phyloP scores from a whole-genome alignment of 2,888 invertebrate species.

The Eurytoma adleriae region DNA sequence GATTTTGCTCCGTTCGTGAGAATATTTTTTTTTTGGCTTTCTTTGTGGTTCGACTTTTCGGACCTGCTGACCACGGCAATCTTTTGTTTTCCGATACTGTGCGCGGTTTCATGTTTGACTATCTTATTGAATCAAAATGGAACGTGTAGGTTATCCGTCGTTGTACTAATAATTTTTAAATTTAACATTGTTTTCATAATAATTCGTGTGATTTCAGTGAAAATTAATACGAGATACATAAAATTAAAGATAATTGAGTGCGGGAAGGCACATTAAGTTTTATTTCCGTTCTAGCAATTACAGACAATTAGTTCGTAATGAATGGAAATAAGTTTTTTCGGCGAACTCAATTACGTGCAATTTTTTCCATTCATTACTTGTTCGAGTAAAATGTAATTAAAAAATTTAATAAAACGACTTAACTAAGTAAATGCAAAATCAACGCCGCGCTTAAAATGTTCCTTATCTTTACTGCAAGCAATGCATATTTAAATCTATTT shows the following conservation, averaged over 20 bases:
- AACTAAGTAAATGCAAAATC: neutral
- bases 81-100: neutral
- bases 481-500: too few species aligned
- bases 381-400: neutral
- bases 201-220: too few species aligned
- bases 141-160: too few species aligned
- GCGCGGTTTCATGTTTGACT: too few species aligned
- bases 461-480: too few species aligned
- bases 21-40: neutral
- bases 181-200: too few species aligned
- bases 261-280: too few species aligned
- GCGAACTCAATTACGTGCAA: neutral
- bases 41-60: neutral
- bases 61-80: neutral
- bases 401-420: neutral
- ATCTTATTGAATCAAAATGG: too few species aligned
- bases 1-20: neutral
- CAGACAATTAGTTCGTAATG: constrained; percentile 7
- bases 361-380: constrained; percentile 19
- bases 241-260: too few species aligned
- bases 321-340: constrained; percentile 5
- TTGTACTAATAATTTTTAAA: too few species aligned
- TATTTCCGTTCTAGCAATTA: neutral
- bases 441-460: too few species aligned
- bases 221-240: too few species aligned